These are phyloP conservation scores for Sminthurides aquaticus DNA, from an alignment of 2,888 invertebrate species.

Conservation along the genomic window DNA sequence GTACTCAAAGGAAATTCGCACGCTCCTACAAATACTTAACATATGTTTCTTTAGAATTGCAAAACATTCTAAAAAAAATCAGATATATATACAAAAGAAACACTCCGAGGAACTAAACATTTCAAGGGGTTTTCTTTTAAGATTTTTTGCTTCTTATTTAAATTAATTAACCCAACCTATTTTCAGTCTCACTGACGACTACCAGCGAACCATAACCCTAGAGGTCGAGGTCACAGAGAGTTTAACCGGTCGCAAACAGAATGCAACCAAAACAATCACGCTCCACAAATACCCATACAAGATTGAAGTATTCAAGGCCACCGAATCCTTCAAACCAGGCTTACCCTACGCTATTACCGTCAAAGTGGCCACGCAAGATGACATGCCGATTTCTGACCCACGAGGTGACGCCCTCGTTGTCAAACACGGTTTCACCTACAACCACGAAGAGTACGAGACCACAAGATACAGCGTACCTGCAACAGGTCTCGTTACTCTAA, in stretches of 20 bases:
- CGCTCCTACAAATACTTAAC: neutral
- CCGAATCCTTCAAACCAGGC: slow-evolving; percentile 82
- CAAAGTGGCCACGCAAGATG: slow-evolving; percentile 65
- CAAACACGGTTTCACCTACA: slow-evolving; percentile 57
- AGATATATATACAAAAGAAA: no score
- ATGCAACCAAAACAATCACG: slow-evolving; percentile 63
- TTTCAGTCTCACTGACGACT: slow-evolving; percentile 66
- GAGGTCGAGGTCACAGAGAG: slow-evolving; percentile 86
- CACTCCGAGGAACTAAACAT: no score
- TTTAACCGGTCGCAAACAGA: slow-evolving; percentile 74
- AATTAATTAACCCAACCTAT: no score
- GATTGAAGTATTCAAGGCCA: slow-evolving; percentile 68
- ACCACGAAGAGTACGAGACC: slow-evolving; percentile 53
- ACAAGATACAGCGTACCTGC: slow-evolving; percentile 54
- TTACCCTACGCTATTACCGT: slow-evolving; percentile 75
- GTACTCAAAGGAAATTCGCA: neutral
- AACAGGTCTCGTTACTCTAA: slow-evolving; percentile 59
- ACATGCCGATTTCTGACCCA: slow-evolving; percentile 52
- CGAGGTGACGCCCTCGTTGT: slow-evolving; percentile 50
- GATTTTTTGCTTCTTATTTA: neutral
- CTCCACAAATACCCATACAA: slow-evolving; percentile 70
- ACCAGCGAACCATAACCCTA: slow-evolving; percentile 70
- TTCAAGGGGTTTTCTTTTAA: neutral
- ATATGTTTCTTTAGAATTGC: no score
- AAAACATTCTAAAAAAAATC: no score